These are phyloP conservation scores for Blomia tropicalis DNA, from an alignment of 2,888 invertebrate species.

Conservation along the genomic window DNA sequence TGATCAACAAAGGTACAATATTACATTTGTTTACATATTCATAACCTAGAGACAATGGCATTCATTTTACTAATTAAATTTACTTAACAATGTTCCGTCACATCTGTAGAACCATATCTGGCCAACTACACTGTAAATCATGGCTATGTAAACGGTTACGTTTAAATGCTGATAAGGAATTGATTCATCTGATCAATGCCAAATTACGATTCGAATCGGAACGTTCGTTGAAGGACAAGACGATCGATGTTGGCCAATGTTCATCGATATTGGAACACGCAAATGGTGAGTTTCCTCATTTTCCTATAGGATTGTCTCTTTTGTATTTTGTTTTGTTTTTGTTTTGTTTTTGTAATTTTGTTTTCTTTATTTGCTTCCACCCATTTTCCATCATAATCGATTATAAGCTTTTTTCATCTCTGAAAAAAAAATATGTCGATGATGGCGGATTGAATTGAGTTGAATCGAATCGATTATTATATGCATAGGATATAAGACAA, in stretches of 20 bases:
- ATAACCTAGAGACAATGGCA: background rate
- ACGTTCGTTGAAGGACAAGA: too few species aligned
- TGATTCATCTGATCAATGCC: slow-evolving; percentile 5
- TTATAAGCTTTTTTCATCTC: too few species aligned
- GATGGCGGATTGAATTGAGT: too few species aligned
- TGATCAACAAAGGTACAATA: slow-evolving; percentile 33
- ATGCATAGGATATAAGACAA: too few species aligned
- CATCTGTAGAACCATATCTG: slow-evolving; percentile 3
- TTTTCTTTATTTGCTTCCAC: too few species aligned
- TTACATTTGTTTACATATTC: background rate
- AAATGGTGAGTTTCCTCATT: background rate
- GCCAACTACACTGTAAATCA: slow-evolving; percentile 2
- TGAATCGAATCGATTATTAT: too few species aligned
- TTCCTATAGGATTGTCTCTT: background rate
- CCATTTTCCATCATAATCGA: too few species aligned
- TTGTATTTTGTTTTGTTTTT: too few species aligned
- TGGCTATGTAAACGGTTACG: slow-evolving; percentile 10
- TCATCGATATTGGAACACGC: background rate
- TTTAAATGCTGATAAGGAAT: background rate
- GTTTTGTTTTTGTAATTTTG: too few species aligned
- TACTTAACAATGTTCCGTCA: background rate
- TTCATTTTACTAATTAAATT: background rate
- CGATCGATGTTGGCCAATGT: too few species aligned
- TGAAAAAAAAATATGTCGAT: too few species aligned
- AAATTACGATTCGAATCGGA: slow-evolving; percentile 4